Base-by-base conservation (phyloP, 1,140 invertebrate species). In the Dendroctonus ponderosae region DNA sequence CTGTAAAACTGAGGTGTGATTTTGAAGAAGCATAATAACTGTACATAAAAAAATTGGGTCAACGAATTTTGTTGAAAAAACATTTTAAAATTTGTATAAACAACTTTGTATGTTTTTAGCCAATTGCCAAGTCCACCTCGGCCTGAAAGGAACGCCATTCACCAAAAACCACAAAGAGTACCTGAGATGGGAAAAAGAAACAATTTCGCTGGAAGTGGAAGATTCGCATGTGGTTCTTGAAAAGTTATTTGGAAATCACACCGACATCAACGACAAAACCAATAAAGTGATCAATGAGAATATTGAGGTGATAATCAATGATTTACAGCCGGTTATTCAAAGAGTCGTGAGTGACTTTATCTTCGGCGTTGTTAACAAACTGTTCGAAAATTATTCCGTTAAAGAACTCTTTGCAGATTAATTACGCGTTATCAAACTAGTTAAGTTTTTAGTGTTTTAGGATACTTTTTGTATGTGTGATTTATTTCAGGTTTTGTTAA, bases 231-330 rank as follows among this genome's bases (percentile, higher is more conserved):
- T 67, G 5, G 42, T 67, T 14, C 26, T 67, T n/a, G 65, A 67
- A 14, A 61, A 61, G 41, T 15, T 67, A 6, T 67, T 67, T 38
- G 65, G 65, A 38, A 67, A 67, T 26, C 65, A 67, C 49, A 67
- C 57, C 2, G 65, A 67, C 15, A 53, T 67, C 11, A 78, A 65
- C 79, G 72, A 69, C 11, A 66, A 72, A 56, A 72, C 71, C n/a
- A 72, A 72, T 39, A 67, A 71, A 52, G 58, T 72, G 39, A 68
- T 72, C 9, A 72, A 72, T 52, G 69, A 72, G 8, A 72, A 72
- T 57, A 62, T 72, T 48, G 52, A 69, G 8, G 53, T 59, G 39
- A 65, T 72, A 7, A 65, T 70, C 9, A 68, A 71, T 7, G 71
- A 72, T 59, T 60, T 72, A 26, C 63, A 67, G 42, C 71, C 71